phyloP scores from a whole-genome alignment of 2,113 vertebrate genomes.

The Gopherus flavomarginatus region DNA sequence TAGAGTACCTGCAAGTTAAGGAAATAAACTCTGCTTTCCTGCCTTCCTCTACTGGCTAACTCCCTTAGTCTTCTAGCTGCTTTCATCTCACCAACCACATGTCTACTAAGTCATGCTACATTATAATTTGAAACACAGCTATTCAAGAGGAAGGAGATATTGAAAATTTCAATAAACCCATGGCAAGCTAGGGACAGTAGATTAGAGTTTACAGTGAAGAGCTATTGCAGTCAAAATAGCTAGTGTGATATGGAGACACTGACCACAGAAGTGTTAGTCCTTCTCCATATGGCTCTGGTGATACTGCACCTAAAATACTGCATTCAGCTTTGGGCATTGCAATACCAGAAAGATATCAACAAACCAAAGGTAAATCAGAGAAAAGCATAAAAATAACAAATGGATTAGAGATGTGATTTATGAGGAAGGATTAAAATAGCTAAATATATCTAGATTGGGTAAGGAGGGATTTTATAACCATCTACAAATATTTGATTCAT shows the following conservation, averaged over 20 bases:
- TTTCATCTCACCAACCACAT: too few species aligned
- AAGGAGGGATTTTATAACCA: neutral
- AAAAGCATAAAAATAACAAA: neutral
- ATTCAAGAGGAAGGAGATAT: neutral
- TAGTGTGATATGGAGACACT: neutral
- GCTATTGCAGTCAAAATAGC: constrained; percentile 9
- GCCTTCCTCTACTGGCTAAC: too few species aligned
- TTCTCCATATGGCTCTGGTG: neutral
- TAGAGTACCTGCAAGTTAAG: too few species aligned
- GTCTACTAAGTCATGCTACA: neutral
- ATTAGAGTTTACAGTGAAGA: neutral
- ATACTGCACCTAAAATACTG: neutral
- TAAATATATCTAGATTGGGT: neutral
- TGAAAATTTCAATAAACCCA: neutral
- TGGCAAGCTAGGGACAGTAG: neutral
- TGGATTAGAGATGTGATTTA: neutral
- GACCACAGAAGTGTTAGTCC: constrained; percentile 25
- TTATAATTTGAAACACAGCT: neutral
- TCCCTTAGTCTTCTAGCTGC: too few species aligned
- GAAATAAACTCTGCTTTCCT: too few species aligned
- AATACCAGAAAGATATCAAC: neutral
- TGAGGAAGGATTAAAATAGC: constrained; percentile 12
- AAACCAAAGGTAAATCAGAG: neutral
- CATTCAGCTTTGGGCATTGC: neutral
- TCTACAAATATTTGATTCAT: constrained; percentile 1